Evolutionary conservation across 2,888 invertebrate genomes (phyloP).

Genomic region (Pseudococcus longispinus): DNA sequence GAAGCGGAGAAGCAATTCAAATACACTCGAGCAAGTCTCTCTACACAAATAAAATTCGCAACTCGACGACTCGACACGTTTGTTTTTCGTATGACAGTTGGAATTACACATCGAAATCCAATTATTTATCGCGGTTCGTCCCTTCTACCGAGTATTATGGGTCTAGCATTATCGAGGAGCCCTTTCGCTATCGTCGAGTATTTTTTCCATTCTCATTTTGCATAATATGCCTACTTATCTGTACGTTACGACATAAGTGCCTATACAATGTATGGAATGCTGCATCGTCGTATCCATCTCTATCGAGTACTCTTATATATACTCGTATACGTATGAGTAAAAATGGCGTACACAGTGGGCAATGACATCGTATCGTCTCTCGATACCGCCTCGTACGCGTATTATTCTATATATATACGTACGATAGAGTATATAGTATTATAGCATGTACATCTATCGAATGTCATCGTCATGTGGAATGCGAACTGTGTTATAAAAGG

Average conservation of each 20-base stretch:
- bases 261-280: background rate
- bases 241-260: background rate
- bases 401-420: background rate
- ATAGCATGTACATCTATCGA: slow-evolving; percentile 9
- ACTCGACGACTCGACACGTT: background rate
- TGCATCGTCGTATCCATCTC: background rate
- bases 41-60: background rate
- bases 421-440: too few relatives aligned
- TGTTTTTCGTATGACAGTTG: background rate
- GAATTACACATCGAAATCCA: background rate
- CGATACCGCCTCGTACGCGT: background rate
- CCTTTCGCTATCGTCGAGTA: background rate
- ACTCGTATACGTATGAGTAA: background rate
- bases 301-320: background rate
- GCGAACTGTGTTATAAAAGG: slow-evolving; percentile 3
- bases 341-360: background rate
- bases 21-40: background rate
- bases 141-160: background rate
- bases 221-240: background rate
- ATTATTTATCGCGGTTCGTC: background rate
- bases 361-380: background rate
- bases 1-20: background rate
- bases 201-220: background rate
- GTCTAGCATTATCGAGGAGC: background rate
- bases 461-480: slow-evolving; percentile 35